Evolutionary conservation across 2,113 vertebrate species (phyloP).

Genomic region (Triplophysa tibetana): DNA sequence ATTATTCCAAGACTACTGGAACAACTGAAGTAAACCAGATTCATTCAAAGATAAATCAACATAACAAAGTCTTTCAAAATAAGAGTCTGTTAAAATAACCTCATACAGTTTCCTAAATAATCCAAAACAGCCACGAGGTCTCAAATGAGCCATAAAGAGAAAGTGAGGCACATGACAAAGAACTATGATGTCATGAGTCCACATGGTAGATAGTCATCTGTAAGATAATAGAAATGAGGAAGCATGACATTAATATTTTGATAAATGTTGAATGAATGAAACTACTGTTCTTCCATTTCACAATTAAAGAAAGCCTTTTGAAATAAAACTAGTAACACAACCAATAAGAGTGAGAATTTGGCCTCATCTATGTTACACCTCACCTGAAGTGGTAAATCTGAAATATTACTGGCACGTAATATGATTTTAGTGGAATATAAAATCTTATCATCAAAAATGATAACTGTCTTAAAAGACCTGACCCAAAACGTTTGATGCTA

Average conservation of each 20-base stretch:
- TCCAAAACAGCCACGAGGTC: neutral
- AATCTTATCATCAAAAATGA: neutral
- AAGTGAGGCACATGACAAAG: conserved; percentile 4
- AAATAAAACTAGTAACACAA: neutral
- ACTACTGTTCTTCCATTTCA: neutral
- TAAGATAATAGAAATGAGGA: neutral
- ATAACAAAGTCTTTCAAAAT: neutral
- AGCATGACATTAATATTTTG: neutral
- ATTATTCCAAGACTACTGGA: too few species aligned
- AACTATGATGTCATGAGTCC: conserved; percentile 11
- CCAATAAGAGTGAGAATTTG: neutral
- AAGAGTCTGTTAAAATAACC: neutral
- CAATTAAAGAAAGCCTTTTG: conserved; percentile 15
- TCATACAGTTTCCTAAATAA: neutral
- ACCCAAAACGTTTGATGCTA: neutral
- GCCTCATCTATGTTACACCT: neutral
- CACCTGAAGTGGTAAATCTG: neutral
- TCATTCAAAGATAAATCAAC: too few species aligned
- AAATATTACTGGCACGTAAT: neutral
- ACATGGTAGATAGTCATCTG: neutral
- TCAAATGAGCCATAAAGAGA: neutral
- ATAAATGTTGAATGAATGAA: neutral
- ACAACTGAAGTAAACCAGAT: too few species aligned
- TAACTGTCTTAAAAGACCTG: neutral
- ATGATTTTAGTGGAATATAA: neutral